phyloP scores from a whole-genome alignment of 2,113 vertebrate species.

The Baryphthengus martii region DNA sequence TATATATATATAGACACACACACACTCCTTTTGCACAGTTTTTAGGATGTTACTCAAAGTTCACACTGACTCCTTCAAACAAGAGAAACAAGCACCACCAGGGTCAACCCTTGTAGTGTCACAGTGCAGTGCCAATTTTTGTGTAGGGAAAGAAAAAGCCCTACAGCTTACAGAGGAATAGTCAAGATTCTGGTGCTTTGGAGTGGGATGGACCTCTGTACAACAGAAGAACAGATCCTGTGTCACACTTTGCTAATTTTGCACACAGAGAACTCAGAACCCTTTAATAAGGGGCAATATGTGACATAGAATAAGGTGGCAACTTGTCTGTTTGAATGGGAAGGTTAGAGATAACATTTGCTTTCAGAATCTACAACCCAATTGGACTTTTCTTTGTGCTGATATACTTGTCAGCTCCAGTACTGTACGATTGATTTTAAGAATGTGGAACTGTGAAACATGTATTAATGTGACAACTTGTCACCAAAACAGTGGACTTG shows the following conservation, averaged over 20 bases:
- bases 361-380: neutral
- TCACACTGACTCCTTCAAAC: neutral
- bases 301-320: neutral
- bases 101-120: neutral
- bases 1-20: fast-evolving
- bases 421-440: neutral
- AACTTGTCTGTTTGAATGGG: neutral
- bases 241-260: neutral
- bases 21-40: neutral
- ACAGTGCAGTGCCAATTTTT: neutral
- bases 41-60: neutral
- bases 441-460: neutral
- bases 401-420: neutral
- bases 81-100: neutral
- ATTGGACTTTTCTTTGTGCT: neutral
- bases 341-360: neutral
- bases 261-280: neutral
- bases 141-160: neutral
- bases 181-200: neutral
- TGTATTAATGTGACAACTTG: neutral
- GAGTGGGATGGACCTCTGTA: neutral
- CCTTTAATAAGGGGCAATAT: neutral
- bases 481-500: neutral
- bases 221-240: neutral
- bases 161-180: neutral